Base-by-base conservation (phyloP, 2,888 invertebrate genomes). In the Paralinhomoeus sp. region DNA sequence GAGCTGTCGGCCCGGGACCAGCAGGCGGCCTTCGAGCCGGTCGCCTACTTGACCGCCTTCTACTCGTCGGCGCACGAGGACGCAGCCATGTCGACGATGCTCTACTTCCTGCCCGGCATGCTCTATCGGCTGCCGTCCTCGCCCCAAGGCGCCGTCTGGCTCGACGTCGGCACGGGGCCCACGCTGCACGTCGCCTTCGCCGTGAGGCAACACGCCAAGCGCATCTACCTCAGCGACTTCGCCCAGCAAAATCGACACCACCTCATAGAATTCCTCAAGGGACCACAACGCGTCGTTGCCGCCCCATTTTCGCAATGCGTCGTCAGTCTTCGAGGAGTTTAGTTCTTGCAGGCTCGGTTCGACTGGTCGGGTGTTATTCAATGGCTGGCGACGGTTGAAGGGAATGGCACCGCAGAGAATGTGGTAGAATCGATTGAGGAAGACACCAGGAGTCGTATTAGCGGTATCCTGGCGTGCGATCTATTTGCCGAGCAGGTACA, bases 11-110 rank as follows among this genome's bases (percentile, higher is more conserved):
- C 27, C 5, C 7, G 7, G 27, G 27, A 27, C 27, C 27, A 27
- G 5, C 7, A 5, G 27, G 12, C 27, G 27, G 7, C 7, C 12
- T 58, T 58, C 50, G 53, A 56, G 22, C 58, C 58, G 5, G 38
- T 43, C 1, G 50, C 50, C 22, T 59, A 59, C 41, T 50, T 59
- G 27, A 50, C 56, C 37, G 50, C 51, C 18, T 59, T 59, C 51
- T 59, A 59, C 48, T 53, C 49, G 35, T 47, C 55, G 5, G 54
- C 55, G 1, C 52, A 51, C 12, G 56, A 59, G 42, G 59, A 59
- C 45, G 52, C 50, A 1, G 59, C 59, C 12, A 59, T 60, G 60
- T 54, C 57, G 42, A 49, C 53, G 13, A 31, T 44, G 12, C 22
- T 46, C 18, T 41, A 13, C 20, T 42, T 45, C 23, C 20, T 45